phyloP scores from a whole-genome alignment of 1,140 invertebrate genomes.

The Diprion similis region DNA sequence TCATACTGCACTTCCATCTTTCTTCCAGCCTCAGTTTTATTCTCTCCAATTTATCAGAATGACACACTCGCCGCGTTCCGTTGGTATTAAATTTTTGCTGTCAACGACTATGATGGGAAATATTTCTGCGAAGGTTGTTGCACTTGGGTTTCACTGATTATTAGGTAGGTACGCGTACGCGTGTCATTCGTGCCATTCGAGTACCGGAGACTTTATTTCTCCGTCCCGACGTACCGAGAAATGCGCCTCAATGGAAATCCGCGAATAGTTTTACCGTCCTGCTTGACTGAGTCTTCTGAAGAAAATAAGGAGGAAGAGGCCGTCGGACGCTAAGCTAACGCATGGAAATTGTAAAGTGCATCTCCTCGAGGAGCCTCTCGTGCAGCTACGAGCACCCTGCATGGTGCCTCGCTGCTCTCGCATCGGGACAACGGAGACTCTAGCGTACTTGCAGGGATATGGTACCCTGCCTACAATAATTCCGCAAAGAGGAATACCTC shows the following conservation, averaged over 20 bases:
- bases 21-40: neutral
- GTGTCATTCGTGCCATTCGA: too few species aligned
- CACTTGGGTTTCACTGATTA: too few species aligned
- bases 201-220: neutral
- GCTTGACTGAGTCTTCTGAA: neutral
- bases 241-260: neutral
- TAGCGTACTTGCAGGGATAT: too few species aligned
- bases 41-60: neutral
- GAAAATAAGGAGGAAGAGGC: neutral
- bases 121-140: too few species aligned
- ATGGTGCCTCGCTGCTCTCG: too few species aligned
- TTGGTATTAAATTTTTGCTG: too few species aligned
- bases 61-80: too few species aligned
- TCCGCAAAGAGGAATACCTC: neutral
- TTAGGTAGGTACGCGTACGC: too few species aligned
- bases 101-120: too few species aligned
- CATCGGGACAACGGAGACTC: neutral
- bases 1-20: neutral
- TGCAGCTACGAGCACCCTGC: too few species aligned
- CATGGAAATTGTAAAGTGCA: constrained; percentile 7
- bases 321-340: neutral
- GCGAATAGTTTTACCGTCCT: neutral
- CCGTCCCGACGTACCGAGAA: neutral
- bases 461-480: neutral
- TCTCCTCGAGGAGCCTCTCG: neutral